Evolutionary conservation across 1,140 invertebrate genomes (phyloP), one percentile per base, ranked within the genome.

Genomic region (Drosophila carrolli): DNA sequence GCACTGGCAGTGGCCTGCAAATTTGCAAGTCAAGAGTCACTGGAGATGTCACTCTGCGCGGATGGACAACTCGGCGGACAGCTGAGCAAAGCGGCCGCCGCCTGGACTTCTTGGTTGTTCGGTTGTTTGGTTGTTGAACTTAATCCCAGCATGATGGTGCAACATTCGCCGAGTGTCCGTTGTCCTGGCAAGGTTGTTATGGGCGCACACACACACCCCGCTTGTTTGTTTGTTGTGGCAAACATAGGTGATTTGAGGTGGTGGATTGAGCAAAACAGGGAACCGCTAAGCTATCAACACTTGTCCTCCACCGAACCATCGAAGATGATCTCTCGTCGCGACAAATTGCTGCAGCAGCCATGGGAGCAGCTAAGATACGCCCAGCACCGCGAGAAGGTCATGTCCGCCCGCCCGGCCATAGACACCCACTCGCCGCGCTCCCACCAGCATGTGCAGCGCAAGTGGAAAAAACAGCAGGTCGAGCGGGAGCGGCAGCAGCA

Each of bases 391-490:
- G 83, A 90, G 75, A 93, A 93, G 81, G 93, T 94, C 13, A 78
- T 92, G 75, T 93, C 92, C 14, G 94, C 94, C 2, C 86, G 93
- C 10, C 93, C 94, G 5, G 94, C 93, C 19, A 93, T 95, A 32
- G 94, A 95, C 88, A 92, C 92, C 10, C 79, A 86, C n/a, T 88
- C 93, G 13, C 94, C 94, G 13, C 79, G 92, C 5, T 73, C 79
- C 41, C 91, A 93, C 61, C 85, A 90, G 61, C 94, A 95, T 75
- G 93, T 95, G 5, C 79, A 89, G 23, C 83, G 91, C 55, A 95
- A 95, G 86, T 82, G 93, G 58, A 95, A 95, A 79, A 94, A 94
- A 75, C 81, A 93, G 55, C 94, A 94, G 86, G 93, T 91, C 29
- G 94, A 95, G 91, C 81, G 88, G 32, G 94, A 95, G 86, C 85